Evolutionary conservation across 1,140 invertebrate species (phyloP).

Genomic region (Patella vulgata): DNA sequence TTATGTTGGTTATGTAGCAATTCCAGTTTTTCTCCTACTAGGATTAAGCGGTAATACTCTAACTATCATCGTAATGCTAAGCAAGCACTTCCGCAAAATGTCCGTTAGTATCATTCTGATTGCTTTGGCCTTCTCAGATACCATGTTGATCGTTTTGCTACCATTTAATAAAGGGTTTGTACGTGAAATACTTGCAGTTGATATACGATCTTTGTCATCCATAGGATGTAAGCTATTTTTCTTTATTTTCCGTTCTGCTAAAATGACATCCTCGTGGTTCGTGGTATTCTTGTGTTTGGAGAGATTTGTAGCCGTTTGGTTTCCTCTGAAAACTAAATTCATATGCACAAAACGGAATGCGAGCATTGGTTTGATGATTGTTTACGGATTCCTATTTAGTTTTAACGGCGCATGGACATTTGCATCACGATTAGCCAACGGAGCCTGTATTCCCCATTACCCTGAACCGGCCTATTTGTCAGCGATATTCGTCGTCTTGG

Average conservation of each 20-base stretch:
- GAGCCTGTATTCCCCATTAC: slow-evolving; percentile 32
- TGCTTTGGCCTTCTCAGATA: slow-evolving; percentile 39
- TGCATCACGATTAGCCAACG: slow-evolving; percentile 28
- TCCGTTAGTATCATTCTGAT: slow-evolving; percentile 31
- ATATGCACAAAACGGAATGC: slow-evolving; percentile 30
- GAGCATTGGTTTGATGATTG: slow-evolving; percentile 6
- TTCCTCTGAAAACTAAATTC: slow-evolving; percentile 41
- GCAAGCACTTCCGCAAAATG: slow-evolving; percentile 15
- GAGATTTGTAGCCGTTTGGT: slow-evolving; percentile 44
- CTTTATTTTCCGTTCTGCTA: slow-evolving; percentile 38
- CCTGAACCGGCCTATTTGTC: background rate
- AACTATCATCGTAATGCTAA: slow-evolving; percentile 35
- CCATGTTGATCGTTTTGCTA: slow-evolving; percentile 25
- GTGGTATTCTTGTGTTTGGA: slow-evolving; percentile 46
- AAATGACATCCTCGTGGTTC: slow-evolving; percentile 53
- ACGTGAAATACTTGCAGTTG: slow-evolving; percentile 24
- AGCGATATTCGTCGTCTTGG: slow-evolving; percentile 14
- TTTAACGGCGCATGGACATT: slow-evolving; percentile 35
- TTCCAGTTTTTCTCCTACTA: slow-evolving; percentile 33
- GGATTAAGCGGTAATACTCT: slow-evolving; percentile 40
- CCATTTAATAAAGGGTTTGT: slow-evolving; percentile 41
- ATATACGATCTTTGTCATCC: slow-evolving; percentile 33
- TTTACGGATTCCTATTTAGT: slow-evolving; percentile 16
- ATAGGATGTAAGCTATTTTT: slow-evolving; percentile 42
- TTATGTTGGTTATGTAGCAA: slow-evolving; percentile 1